Evolutionary conservation across 2,113 vertebrate species (phyloP).

Genomic region (Pampusana beccarii): DNA sequence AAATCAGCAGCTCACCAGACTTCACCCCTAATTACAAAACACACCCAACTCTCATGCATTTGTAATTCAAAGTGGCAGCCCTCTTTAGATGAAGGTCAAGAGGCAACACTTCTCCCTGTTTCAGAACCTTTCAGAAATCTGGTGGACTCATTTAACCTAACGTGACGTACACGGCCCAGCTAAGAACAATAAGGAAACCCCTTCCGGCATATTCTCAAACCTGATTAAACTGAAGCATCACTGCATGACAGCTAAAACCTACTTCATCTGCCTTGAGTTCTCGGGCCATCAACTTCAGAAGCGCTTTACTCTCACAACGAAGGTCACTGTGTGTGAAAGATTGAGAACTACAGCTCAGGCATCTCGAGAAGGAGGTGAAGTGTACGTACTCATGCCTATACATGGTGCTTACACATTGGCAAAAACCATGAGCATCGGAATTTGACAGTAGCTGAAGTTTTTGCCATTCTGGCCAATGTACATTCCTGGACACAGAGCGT

Average conservation of each 20-base stretch:
- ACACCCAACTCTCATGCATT: not conserved
- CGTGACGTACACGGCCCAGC: not conserved
- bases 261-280: not conserved
- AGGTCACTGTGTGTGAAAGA: not conserved
- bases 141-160: not conserved
- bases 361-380: not conserved
- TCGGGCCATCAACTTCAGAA: not conserved
- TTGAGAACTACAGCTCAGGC: not conserved
- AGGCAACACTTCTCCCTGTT: not conserved
- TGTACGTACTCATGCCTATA: not conserved
- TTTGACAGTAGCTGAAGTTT: not conserved
- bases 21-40: not conserved
- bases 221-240: not conserved
- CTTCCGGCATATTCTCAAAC: not conserved
- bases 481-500: not conserved
- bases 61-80: not conserved
- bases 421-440: not conserved
- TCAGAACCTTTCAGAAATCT: not conserved
- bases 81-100: not conserved
- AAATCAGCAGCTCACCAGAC: not conserved
- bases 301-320: not conserved
- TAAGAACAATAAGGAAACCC: not conserved
- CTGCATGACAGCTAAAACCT: not conserved
- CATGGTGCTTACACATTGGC: rapidly evolving
- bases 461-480: not conserved